Evolutionary conservation across 2,888 invertebrate genomes (phyloP), one percentile per base, ranked within the genome.

Genomic region (Glaucopsyche alexis): DNA sequence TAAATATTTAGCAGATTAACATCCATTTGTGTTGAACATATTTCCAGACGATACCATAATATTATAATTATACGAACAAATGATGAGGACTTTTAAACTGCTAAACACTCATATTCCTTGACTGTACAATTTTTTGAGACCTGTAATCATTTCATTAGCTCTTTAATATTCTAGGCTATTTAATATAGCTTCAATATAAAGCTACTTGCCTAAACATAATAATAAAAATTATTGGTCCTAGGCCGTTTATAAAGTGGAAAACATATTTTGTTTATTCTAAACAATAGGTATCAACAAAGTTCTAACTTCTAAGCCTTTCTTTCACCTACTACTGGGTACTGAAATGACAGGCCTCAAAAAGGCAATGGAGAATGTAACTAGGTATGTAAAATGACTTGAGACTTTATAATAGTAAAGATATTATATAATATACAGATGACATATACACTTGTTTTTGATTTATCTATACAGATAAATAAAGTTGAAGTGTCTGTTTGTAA

Each of bases 41-140:
- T 7, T 16, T 52, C 11, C 19, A 1, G 42, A 13, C 13, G 8
- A 47, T 47, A 47, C 11, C 9, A 47, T 47, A 29, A 29, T 29
- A 11, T 47, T 47, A 11, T 47, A 1, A 47, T 9, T 1, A 47
- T 47, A 13, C 47, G 13, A 47, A 47, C 47, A 47, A 11, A 47
- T 47, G 0, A 13, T 47, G 1, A 47, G 9, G 9, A 11, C 11
- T 7, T 4, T 11, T 13, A 47, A 47, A 11, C 13, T 60, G 6
- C 29, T 38, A 60, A 60, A 14, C 29, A 60, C 29, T 29, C 9
- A 5, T 29, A 14, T 60, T 9, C 60, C 60, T 13, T 1, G 60
- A 60, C 7, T 60, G 29, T 38, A 60, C 29, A 38, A 60, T 60
- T 60, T 29, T 60, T 13, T 60, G 60, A 60, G 60, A 60, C 60